Conservation (phyloP, 1,140 invertebrate species). For the Eriocheir sinensis region DNA sequence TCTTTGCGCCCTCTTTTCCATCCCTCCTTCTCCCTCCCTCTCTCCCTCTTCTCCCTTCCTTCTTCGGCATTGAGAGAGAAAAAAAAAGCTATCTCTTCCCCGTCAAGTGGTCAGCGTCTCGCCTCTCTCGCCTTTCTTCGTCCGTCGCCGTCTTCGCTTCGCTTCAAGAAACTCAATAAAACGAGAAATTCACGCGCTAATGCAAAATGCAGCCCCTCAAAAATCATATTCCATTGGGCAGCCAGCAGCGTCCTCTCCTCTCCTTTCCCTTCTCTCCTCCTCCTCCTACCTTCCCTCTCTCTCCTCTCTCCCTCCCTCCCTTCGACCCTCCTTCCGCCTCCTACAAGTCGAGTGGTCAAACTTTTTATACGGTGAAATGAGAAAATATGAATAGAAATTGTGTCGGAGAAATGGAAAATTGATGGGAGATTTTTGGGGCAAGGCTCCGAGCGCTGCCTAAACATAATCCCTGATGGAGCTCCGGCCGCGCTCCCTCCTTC, state of each 20-base stretch:
- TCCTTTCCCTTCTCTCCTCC: neutral
- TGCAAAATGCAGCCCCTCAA: conserved; percentile 75
- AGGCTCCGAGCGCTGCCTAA: conserved; percentile 63
- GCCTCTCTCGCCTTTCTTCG: too few species aligned
- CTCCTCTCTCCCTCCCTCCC: neutral
- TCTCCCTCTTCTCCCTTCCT: too few species aligned
- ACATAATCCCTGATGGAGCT: conserved; percentile 67
- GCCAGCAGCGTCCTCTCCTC: conserved; percentile 35
- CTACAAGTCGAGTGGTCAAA: conserved; percentile 77
- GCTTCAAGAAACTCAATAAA: conserved; percentile 67
- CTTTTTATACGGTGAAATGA: conserved; percentile 77
- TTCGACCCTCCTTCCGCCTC: conserved; percentile 61
- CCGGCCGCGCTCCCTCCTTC: neutral
- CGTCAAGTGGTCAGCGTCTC: conserved; percentile 9
- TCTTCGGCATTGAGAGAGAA: too few species aligned
- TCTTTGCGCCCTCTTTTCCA: too few species aligned
- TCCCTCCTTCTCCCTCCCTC: too few species aligned
- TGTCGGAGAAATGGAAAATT: conserved; percentile 77
- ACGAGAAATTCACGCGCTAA: conserved; percentile 72
- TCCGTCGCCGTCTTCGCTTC: neutral
- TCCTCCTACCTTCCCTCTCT: conserved; percentile 40
- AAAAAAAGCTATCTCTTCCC: too few species aligned
- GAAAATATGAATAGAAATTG: conserved; percentile 78
- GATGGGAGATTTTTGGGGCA: conserved; percentile 72
- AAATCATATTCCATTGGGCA: conserved; percentile 74